phyloP scores from a whole-genome alignment of 2,888 invertebrate species.

The Cheilosia urbana region DNA sequence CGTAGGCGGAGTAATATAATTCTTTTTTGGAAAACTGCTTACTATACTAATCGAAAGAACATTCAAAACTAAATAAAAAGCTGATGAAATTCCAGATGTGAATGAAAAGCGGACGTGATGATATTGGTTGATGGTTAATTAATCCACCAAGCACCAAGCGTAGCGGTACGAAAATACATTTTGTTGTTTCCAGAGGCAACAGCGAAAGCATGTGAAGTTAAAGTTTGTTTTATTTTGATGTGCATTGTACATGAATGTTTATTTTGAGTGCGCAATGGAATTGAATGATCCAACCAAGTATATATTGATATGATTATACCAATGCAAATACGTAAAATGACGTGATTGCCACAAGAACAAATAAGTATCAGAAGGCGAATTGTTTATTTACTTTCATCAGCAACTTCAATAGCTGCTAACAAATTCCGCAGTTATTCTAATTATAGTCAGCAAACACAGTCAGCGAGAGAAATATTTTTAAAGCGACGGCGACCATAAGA shows the following conservation, averaged over 20 bases:
- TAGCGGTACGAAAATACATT: not conserved
- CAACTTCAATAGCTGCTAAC: not conserved
- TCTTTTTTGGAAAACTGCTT: conserved; percentile 23
- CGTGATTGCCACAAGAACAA: conserved; percentile 32
- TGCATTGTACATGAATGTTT: conserved; percentile 22
- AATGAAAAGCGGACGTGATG: conserved; percentile 13
- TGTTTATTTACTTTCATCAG: conserved; percentile 18
- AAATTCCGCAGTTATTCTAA: conserved; percentile 5
- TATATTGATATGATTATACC: not conserved
- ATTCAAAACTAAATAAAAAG: conserved; percentile 3
- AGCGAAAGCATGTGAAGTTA: conserved; percentile 9
- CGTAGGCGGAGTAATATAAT: conserved; percentile 24
- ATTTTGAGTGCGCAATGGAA: conserved; percentile 45
- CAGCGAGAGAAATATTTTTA: not conserved
- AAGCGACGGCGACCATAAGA: not conserved
- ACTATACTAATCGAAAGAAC: conserved; percentile 6
- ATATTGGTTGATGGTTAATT: not conserved
- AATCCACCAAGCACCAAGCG: conserved; percentile 18
- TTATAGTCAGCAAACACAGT: conserved; percentile 2
- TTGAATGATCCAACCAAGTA: conserved; percentile 22
- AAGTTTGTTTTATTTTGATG: not conserved
- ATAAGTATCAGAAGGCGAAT: not conserved
- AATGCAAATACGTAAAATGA: conserved; percentile 15
- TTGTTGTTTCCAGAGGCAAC: not conserved
- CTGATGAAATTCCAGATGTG: conserved; percentile 21